These are phyloP conservation scores for Propithecus perrieri DNA, from an alignment of 2,797 vertebrate species.

Conservation along the genomic window DNA sequence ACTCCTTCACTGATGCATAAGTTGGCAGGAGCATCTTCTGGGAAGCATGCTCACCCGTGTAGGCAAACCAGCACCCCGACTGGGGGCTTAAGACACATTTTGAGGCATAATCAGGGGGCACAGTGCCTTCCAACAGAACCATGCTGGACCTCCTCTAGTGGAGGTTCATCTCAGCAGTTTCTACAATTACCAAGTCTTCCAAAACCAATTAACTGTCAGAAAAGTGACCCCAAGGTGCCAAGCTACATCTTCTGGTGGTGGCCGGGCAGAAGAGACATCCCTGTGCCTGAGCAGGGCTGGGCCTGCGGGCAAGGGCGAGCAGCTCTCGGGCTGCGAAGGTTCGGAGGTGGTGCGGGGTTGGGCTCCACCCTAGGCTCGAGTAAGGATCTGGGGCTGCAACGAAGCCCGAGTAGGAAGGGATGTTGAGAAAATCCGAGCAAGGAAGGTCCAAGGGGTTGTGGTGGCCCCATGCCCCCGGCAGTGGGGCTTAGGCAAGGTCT, in stretches of 20 bases:
- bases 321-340: neutral
- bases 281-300: neutral
- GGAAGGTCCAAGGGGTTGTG: neutral
- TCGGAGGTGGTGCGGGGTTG: fast-evolving
- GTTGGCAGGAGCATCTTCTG: neutral
- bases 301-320: fast-evolving
- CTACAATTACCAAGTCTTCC: neutral
- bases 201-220: neutral
- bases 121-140: neutral
- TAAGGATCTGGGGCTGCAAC: neutral
- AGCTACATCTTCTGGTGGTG: no score
- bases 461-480: neutral
- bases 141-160: neutral
- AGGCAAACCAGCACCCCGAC: neutral
- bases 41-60: neutral
- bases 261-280: neutral
- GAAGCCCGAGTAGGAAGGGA: neutral
- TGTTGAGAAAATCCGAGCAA: neutral
- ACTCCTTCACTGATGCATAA: neutral
- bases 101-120: neutral
- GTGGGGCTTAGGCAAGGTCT: neutral
- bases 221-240: neutral
- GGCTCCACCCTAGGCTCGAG: neutral
- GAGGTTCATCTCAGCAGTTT: neutral
- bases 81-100: neutral